Evolutionary conservation across 2,113 vertebrate species (phyloP).

Genomic region (Microcebus lehilahytsara): DNA sequence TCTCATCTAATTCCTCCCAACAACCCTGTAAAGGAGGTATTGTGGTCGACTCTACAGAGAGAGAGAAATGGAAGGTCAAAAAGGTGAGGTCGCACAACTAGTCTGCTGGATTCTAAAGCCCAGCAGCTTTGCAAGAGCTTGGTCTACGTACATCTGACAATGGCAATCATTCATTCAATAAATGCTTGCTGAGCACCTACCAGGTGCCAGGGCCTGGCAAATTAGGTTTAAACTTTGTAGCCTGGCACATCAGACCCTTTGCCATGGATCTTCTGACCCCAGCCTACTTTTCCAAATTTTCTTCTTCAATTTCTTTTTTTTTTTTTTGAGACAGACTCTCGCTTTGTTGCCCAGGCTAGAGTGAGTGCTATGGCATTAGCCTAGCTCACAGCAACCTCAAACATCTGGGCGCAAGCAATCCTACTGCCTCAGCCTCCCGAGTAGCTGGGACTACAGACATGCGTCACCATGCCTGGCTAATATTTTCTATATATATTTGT

Average conservation of each 20-base stretch:
- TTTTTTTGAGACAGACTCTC: no score
- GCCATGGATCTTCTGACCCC: not conserved
- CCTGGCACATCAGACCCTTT: not conserved
- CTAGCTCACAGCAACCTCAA: no score
- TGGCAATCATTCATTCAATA: not conserved
- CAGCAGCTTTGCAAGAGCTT: not conserved
- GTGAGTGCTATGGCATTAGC: no score
- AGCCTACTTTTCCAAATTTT: not conserved
- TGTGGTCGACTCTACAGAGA: not conserved
- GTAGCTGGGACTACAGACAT: no score
- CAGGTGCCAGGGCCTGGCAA: not conserved
- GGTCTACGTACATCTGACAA: not conserved
- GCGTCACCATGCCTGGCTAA: no score
- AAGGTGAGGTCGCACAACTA: not conserved
- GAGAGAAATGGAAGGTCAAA: not conserved
- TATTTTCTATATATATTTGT: no score
- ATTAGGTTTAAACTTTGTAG: not conserved
- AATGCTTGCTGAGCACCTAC: not conserved
- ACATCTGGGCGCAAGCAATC: no score
- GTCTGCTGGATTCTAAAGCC: not conserved
- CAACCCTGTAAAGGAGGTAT: slow-evolving; percentile 3
- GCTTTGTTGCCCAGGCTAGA: no score
- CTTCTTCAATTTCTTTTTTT: slow-evolving; percentile 7
- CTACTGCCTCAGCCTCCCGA: no score
- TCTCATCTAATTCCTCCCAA: slow-evolving; percentile 53